These are phyloP conservation scores for Rhimphoctona megacephalus DNA, from an alignment of 2,888 invertebrate genomes.

Conservation along the genomic window DNA sequence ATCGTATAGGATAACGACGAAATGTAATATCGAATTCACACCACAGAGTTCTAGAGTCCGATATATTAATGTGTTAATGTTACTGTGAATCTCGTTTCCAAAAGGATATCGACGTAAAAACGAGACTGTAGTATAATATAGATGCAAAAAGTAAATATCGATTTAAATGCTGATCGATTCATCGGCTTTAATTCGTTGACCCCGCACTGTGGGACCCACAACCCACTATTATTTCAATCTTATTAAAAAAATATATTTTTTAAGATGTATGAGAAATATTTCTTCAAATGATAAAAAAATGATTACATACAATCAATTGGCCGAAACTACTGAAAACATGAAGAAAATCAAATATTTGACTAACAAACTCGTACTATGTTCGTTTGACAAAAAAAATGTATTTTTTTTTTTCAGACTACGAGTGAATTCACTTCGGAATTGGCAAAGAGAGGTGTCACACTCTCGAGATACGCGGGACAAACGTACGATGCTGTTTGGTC, in stretches of 20 bases:
- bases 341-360: background rate
- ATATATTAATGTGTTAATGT: background rate
- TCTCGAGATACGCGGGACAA: slow-evolving; percentile 91
- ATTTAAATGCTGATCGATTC: slow-evolving; percentile 32
- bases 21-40: slow-evolving; percentile 16
- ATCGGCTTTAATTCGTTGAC: slow-evolving; percentile 36
- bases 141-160: background rate
- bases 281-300: background rate
- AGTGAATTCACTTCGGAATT: slow-evolving; percentile 88
- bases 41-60: background rate
- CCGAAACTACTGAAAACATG: background rate
- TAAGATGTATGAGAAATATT: no score
- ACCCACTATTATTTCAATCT: background rate
- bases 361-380: background rate
- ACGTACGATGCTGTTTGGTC: slow-evolving; percentile 97
- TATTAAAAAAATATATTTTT: background rate
- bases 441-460: slow-evolving; percentile 85
- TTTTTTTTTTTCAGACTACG: slow-evolving; percentile 86
- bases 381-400: background rate
- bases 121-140: background rate
- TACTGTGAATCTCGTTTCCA: background rate
- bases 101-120: background rate
- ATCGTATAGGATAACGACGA: background rate
- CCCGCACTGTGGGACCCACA: slow-evolving; percentile 10
- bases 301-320: background rate